Percentiles rank a stretch among this genome's conserved stretches.
Evolutionary conservation across 2,797 vertebrate genomes (phyloP).

Genomic region (Notoglanidium macrostoma): DNA sequence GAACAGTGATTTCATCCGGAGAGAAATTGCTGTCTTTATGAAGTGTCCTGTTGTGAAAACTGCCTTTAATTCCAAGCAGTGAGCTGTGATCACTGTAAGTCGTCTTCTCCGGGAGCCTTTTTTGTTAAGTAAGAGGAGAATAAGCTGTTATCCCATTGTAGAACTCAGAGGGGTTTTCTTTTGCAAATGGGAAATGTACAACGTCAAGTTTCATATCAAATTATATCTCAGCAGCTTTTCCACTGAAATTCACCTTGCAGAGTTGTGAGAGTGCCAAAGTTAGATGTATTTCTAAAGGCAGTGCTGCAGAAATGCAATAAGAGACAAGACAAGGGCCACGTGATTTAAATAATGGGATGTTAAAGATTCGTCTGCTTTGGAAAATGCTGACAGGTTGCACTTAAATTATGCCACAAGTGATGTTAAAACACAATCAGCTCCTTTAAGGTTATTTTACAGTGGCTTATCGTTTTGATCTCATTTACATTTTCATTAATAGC

Average conservation of each 20-base stretch:
- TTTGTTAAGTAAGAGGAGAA: constrained; percentile 45
- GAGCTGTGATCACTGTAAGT: constrained; percentile 48
- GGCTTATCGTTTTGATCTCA: not conserved
- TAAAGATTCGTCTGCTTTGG: not conserved
- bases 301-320: not conserved
- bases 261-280: not conserved
- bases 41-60: constrained; percentile 54
- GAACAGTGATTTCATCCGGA: constrained; percentile 35
- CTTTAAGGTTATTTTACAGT: not conserved
- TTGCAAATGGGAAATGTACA: not conserved
- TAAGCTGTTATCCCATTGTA: constrained; percentile 43
- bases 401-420: not conserved
- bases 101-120: constrained; percentile 35
- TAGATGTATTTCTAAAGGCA: constrained; percentile 2
- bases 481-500: not conserved
- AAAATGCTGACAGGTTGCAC: not conserved
- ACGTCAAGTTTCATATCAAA: constrained; percentile 35
- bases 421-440: not conserved
- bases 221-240: constrained; percentile 20
- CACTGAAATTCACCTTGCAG: not conserved
- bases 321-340: not conserved
- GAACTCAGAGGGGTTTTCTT: constrained; percentile 23
- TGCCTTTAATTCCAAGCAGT: constrained; percentile 51
- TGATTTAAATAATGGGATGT: not conserved
- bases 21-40: constrained; percentile 47